phyloP scores from a whole-genome alignment of 2,888 invertebrate species.

The Phytoseiulus persimilis region DNA sequence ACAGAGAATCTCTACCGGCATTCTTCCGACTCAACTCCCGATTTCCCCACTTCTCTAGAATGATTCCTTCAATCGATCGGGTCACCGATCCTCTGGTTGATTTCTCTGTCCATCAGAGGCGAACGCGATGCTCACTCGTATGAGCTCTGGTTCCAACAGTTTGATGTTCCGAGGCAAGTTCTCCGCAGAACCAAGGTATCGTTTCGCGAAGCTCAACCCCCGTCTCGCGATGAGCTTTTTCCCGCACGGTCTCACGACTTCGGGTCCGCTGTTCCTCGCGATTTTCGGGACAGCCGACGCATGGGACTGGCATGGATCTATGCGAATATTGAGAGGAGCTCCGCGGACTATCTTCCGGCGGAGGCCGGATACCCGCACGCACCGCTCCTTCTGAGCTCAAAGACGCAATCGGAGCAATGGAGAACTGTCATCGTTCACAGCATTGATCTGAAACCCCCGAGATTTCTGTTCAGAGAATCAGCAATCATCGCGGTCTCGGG shows the following conservation, averaged over 20 bases:
- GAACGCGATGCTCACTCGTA: no score
- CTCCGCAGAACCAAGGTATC: no score
- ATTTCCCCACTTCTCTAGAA: no score
- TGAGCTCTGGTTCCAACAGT: no score
- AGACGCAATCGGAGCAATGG: neutral
- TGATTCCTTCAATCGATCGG: no score
- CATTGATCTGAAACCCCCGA: no score
- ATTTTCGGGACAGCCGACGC: neutral
- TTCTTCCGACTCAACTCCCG: no score
- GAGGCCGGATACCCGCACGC: neutral
- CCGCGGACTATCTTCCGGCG: neutral
- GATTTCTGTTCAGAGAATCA: no score
- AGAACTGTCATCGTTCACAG: neutral
- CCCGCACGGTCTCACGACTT: neutral
- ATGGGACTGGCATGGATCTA: neutral
- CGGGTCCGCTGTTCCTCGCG: neutral
- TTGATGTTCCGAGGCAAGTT: no score
- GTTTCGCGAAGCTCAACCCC: neutral
- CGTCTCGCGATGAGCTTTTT: neutral
- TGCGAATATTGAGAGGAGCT: neutral
- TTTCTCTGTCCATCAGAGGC: no score
- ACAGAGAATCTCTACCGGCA: no score
- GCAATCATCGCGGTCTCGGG: neutral
- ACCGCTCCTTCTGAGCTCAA: neutral
- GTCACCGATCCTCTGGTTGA: no score